These are phyloP conservation scores for Drosophila falleni DNA, from an alignment of 2,888 invertebrate genomes.

Conservation along the genomic window DNA sequence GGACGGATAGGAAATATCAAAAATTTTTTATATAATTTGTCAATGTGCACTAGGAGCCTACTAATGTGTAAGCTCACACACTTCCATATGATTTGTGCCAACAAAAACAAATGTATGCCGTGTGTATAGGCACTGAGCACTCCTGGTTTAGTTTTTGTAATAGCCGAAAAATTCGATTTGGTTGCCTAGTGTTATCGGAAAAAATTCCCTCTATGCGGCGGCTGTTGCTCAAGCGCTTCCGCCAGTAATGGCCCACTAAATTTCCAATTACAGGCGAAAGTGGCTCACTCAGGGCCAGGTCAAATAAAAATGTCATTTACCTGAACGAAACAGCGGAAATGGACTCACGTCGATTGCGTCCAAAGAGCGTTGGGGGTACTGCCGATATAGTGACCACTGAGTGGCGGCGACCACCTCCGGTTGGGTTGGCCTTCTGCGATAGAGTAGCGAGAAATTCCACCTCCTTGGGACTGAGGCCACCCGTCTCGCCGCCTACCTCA, in stretches of 20 bases:
- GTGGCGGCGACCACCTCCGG: conserved; percentile 92
- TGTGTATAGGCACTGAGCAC: too few relatives aligned
- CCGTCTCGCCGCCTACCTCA: conserved; percentile 91
- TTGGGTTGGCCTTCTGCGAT: conserved; percentile 88
- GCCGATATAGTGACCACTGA: conserved; percentile 94
- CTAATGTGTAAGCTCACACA: too few relatives aligned
- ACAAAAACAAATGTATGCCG: too few relatives aligned
- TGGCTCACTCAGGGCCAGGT: conserved; percentile 13
- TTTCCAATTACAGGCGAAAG: conserved; percentile 49
- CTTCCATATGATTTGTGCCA: too few relatives aligned
- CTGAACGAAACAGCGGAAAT: conserved; percentile 90
- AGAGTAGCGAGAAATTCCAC: conserved; percentile 94
- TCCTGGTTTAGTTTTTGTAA: too few relatives aligned
- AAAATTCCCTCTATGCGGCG: too few relatives aligned
- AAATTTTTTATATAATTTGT: too few relatives aligned
- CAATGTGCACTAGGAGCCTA: too few relatives aligned
- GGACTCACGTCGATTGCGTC: conserved; percentile 92
- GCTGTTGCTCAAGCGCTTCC: conserved; percentile 13
- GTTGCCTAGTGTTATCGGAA: too few relatives aligned
- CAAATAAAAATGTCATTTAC: conserved; percentile 69
- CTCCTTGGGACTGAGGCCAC: conserved; percentile 91
- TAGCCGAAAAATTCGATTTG: too few relatives aligned
- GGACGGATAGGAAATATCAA: too few relatives aligned
- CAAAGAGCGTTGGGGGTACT: conserved; percentile 92
- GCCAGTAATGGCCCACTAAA: conserved; percentile 55